Evolutionary conservation across 2,888 invertebrate genomes (phyloP).

Genomic region (Norana najaformis): DNA sequence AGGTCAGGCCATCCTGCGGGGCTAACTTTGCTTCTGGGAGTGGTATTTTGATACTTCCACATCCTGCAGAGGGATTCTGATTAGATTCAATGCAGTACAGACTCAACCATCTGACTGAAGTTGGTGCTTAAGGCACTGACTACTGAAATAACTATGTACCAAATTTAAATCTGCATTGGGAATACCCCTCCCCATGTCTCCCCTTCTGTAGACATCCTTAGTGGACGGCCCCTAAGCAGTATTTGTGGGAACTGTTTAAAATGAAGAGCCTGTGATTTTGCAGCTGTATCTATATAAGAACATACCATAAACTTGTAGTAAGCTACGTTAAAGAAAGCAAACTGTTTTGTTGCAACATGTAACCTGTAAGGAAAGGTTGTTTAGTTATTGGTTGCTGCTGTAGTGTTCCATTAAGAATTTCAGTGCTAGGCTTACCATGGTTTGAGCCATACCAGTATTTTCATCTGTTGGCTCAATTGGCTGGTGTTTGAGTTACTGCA

Average conservation of each 20-base stretch:
- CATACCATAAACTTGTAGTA: not conserved
- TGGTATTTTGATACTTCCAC: too few relatives aligned
- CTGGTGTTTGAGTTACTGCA: not conserved
- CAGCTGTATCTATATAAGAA: not conserved
- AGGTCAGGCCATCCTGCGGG: too few relatives aligned
- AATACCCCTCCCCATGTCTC: too few relatives aligned
- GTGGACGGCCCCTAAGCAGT: too few relatives aligned
- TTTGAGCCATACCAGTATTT: not conserved
- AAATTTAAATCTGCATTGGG: too few relatives aligned
- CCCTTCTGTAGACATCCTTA: too few relatives aligned
- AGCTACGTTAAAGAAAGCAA: not conserved
- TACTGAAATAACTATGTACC: too few relatives aligned
- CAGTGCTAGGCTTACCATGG: not conserved
- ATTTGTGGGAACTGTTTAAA: not conserved
- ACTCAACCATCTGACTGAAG: too few relatives aligned
- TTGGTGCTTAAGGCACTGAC: too few relatives aligned
- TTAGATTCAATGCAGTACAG: too few relatives aligned
- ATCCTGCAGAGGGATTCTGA: too few relatives aligned
- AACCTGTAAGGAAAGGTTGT: not conserved
- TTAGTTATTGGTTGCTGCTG: not conserved
- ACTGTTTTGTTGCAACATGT: conserved; percentile 3
- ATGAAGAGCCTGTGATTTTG: not conserved
- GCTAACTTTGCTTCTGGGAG: too few relatives aligned
- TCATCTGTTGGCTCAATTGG: not conserved
- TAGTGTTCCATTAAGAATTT: not conserved